A percentile compares a stretch with the other conserved stretches of the same genome.
phyloP scores from a whole-genome alignment of 1,140 invertebrate species.

The Halictus rubicundus region DNA sequence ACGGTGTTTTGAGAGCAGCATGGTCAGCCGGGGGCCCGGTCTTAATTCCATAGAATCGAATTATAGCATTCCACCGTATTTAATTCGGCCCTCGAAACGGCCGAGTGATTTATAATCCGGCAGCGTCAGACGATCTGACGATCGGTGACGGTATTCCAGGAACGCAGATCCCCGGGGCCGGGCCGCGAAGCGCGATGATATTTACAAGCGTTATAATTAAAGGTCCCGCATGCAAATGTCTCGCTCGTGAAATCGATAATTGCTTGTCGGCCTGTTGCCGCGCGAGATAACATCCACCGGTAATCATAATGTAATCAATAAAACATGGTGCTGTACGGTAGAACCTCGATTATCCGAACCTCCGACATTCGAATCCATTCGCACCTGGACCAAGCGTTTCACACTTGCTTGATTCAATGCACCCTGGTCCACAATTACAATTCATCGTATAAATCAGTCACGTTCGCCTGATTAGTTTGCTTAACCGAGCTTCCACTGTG shows the following conservation, averaged over 20 bases:
- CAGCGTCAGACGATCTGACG: slow-evolving; percentile 46
- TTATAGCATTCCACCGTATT: slow-evolving; percentile 53
- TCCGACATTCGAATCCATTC: no score
- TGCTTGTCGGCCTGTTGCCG: not conserved
- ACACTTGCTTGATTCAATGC: no score
- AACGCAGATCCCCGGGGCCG: slow-evolving; percentile 43
- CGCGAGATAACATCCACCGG: not conserved
- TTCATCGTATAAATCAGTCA: no score
- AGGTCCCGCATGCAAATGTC: slow-evolving; percentile 8
- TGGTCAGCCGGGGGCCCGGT: not conserved
- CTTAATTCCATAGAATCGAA: slow-evolving; percentile 50
- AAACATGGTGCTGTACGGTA: no score
- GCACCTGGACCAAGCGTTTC: no score
- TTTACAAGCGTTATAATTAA: slow-evolving; percentile 40
- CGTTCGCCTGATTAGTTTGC: no score
- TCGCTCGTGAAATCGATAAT: slow-evolving; percentile 15
- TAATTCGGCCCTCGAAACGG: slow-evolving; percentile 55
- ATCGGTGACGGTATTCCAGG: slow-evolving; percentile 41
- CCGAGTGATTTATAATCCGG: slow-evolving; percentile 59
- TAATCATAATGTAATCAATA: not conserved
- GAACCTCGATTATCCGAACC: no score
- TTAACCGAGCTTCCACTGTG: no score
- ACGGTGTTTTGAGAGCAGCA: not conserved
- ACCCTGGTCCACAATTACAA: no score
- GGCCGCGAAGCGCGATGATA: slow-evolving; percentile 7